These are phyloP conservation scores for Barnardius zonarius DNA, from an alignment of 2,113 vertebrate species.

Conservation along the genomic window DNA sequence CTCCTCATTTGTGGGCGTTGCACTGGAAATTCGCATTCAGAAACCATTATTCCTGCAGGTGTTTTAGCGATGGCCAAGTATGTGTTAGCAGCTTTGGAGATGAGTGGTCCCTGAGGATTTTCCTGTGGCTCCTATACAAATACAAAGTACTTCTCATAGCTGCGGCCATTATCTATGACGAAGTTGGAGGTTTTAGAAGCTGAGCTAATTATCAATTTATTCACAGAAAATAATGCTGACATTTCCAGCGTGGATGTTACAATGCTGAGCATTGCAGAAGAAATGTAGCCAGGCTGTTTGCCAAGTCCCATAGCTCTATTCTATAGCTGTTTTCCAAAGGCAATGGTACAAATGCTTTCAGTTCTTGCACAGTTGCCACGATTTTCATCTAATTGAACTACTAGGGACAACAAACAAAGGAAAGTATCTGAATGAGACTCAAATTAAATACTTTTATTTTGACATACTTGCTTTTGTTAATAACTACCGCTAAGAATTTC, in stretches of 20 bases:
- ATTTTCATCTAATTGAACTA: constrained; percentile 16
- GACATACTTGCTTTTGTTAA: constrained; percentile 6
- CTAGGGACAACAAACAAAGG: constrained; percentile 17
- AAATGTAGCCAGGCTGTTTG: constrained; percentile 8
- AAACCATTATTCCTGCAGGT: constrained; percentile 26
- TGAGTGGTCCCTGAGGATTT: background rate
- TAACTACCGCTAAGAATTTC: constrained; percentile 7
- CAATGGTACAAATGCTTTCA: background rate
- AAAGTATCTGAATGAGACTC: constrained; percentile 8
- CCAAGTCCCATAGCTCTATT: background rate
- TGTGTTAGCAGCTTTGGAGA: constrained; percentile 3
- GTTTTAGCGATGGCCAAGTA: background rate
- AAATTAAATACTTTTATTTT: constrained; percentile 46
- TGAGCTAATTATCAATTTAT: background rate
- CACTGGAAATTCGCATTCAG: background rate
- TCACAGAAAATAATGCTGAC: background rate
- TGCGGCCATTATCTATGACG: background rate
- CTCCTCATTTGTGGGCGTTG: accelerated
- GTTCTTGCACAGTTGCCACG: constrained; percentile 10
- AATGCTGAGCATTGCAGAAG: background rate
- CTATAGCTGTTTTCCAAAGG: constrained; percentile 19
- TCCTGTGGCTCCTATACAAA: background rate
- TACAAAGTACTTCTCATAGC: background rate
- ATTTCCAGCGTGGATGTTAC: background rate
- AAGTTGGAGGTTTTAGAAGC: constrained; percentile 12